These are phyloP conservation scores for Troides oblongomaculatus DNA, from an alignment of 2,888 invertebrate species.

Conservation along the genomic window DNA sequence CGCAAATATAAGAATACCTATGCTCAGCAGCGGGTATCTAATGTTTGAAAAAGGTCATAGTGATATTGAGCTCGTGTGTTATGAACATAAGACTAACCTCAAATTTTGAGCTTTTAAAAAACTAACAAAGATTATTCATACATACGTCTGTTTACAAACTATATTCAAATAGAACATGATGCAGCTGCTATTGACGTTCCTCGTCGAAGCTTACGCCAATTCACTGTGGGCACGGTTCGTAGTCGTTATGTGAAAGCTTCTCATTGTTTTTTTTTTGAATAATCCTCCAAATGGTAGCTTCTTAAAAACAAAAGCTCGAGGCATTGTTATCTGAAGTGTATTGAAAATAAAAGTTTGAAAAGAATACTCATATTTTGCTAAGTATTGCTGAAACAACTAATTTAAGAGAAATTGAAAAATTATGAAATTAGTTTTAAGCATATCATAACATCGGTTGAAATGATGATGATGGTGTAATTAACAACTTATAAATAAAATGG, in stretches of 20 bases:
- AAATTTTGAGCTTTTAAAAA: not conserved
- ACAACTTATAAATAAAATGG: no score
- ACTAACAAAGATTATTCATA: not conserved
- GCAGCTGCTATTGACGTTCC: slow-evolving; percentile 18
- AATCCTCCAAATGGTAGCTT: slow-evolving; percentile 21
- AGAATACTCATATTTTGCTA: slow-evolving; percentile 7
- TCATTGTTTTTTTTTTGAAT: slow-evolving; percentile 22
- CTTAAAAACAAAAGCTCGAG: slow-evolving; percentile 22
- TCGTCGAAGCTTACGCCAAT: slow-evolving; percentile 24
- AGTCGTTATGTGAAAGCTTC: slow-evolving; percentile 25
- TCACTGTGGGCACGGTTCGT: slow-evolving; percentile 18
- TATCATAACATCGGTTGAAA: no score
- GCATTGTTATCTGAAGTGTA: slow-evolving; percentile 20
- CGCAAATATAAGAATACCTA: no score
- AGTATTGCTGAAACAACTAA: slow-evolving; percentile 4
- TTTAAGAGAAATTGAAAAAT: no score
- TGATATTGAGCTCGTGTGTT: not conserved
- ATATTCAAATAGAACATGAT: slow-evolving; percentile 5
- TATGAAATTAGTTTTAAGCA: no score
- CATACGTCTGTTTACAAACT: not conserved
- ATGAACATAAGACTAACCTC: not conserved
- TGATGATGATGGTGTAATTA: no score
- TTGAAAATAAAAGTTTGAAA: slow-evolving; percentile 17
- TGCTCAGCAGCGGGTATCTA: no score
- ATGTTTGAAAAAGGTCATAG: no score